phyloP scores from a whole-genome alignment of 1,140 invertebrate species.

The Drosophila kurseongensis region DNA sequence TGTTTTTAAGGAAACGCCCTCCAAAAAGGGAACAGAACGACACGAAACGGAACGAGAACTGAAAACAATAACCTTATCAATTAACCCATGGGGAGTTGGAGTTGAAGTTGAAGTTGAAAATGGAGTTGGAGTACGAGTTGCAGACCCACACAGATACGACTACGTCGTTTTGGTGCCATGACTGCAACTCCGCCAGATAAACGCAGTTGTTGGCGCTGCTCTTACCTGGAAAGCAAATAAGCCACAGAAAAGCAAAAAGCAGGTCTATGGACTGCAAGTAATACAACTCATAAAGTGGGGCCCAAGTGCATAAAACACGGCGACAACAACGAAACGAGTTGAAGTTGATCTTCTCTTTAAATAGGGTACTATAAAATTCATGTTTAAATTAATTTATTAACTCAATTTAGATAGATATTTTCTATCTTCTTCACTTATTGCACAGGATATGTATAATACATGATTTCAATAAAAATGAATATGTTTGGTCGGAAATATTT shows the following conservation, averaged over 20 bases:
- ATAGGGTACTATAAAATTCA: neutral
- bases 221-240: constrained; percentile 68
- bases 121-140: too few relatives aligned
- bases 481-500: too few relatives aligned
- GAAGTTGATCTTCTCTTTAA: constrained; percentile 20
- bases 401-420: too few relatives aligned
- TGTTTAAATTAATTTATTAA: neutral
- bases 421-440: too few relatives aligned
- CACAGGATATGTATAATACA: too few relatives aligned
- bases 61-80: constrained; percentile 51
- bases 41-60: neutral
- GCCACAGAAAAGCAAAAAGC: constrained; percentile 27
- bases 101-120: too few relatives aligned
- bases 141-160: constrained; percentile 16
- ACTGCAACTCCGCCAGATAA: constrained; percentile 14
- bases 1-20: constrained; percentile 23
- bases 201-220: constrained; percentile 9
- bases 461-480: too few relatives aligned
- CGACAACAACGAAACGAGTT: constrained; percentile 61
- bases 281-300: constrained; percentile 77
- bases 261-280: constrained; percentile 61
- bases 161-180: constrained; percentile 1
- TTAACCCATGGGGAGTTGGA: constrained; percentile 43
- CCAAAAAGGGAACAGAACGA: constrained; percentile 6
- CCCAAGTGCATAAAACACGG: constrained; percentile 73